Evolutionary conservation across 1,140 invertebrate genomes (phyloP).

Genomic region (Lepidurus couesii): DNA sequence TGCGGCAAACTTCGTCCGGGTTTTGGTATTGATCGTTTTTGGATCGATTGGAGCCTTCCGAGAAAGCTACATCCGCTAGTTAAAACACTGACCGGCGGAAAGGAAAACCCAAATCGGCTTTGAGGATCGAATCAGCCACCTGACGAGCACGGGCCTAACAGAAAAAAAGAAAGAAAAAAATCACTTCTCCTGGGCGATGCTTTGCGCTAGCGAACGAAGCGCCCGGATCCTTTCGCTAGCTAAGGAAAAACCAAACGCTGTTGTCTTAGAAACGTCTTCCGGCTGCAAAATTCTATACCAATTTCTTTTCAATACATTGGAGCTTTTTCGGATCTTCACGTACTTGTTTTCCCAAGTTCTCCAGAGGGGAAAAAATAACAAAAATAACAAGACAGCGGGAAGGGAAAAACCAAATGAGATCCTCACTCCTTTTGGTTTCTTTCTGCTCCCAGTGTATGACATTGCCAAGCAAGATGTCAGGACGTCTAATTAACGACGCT

Average conservation of each 20-base stretch:
- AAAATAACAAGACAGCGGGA: background rate
- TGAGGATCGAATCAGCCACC: background rate
- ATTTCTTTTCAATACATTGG: background rate
- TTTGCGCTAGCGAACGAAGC: background rate
- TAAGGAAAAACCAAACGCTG: background rate
- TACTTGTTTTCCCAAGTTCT: no score
- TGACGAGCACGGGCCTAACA: background rate
- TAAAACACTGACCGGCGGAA: background rate
- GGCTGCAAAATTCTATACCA: background rate
- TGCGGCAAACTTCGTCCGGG: background rate
- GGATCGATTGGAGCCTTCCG: background rate
- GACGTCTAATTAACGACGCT: background rate
- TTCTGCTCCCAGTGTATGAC: background rate
- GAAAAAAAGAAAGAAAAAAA: background rate
- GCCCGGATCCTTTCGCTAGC: background rate
- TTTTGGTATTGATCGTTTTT: background rate
- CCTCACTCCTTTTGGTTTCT: background rate
- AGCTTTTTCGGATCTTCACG: no score
- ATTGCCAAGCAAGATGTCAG: constrained; percentile 14
- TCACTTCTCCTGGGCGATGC: background rate
- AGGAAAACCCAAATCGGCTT: background rate
- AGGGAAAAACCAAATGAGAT: background rate
- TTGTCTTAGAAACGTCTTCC: background rate
- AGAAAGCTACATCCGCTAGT: background rate
- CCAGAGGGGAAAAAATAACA: background rate